Percentiles rank a stretch among this genome's conserved stretches.
phyloP scores from a whole-genome alignment of 2,888 invertebrate genomes.

The Acanthosoma haemorrhoidale region DNA sequence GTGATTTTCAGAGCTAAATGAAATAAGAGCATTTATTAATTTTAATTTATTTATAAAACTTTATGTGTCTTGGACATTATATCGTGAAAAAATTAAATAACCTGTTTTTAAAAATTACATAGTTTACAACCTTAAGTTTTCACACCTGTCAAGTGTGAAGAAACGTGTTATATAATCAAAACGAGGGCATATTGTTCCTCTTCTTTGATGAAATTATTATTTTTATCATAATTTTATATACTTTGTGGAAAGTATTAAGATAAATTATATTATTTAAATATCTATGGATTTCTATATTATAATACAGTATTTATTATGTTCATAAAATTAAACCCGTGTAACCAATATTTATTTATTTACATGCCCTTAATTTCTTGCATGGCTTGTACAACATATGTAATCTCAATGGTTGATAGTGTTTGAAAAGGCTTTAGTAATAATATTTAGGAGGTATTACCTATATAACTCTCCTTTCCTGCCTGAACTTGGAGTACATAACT shows the following conservation, averaged over 20 bases:
- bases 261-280: constrained; percentile 28
- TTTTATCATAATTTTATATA: constrained; percentile 24
- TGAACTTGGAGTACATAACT: no score
- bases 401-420: no score
- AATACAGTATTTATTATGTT: constrained; percentile 10
- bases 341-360: neutral
- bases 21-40: constrained; percentile 27
- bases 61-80: neutral
- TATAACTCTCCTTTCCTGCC: no score
- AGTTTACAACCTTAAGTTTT: neutral
- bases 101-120: neutral
- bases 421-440: no score
- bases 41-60: constrained; percentile 19
- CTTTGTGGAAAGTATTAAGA: constrained; percentile 9
- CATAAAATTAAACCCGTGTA: constrained; percentile 2
- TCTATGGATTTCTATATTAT: constrained; percentile 1
- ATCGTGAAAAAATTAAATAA: neutral
- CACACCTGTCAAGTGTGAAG: constrained; percentile 7
- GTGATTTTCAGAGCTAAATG: constrained; percentile 15
- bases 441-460: no score
- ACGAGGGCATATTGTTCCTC: constrained; percentile 24
- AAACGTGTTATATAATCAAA: constrained; percentile 10
- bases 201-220: constrained; percentile 13
- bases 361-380: no score
- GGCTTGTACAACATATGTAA: no score